Base-by-base conservation (phyloP, 2,888 invertebrate species). In the Melieria omissa region DNA sequence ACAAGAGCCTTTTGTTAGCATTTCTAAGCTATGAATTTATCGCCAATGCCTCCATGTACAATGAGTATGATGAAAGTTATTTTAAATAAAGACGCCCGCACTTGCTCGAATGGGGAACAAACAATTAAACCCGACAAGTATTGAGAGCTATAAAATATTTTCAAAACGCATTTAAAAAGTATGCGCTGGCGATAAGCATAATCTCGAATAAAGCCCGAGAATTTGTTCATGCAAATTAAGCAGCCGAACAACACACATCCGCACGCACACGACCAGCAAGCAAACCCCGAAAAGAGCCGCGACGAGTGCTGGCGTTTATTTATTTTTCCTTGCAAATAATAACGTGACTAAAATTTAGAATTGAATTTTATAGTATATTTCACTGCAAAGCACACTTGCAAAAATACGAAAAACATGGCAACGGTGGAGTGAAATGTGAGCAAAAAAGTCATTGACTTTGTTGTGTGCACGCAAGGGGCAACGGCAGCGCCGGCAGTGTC, bases 281-380 rank as follows among this genome's bases (percentile, higher is more conserved):
- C 61, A 2, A 29, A 29, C 29, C 29, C 29, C 29, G 29, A 29
- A 29, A 29, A 29, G 29, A 29, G 29, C 29, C 29, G 29, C 29
- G 29, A 29, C 29, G 29, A 29, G 29, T 29, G 29, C 29, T 29
- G 29, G 29, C 29, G 29, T 29, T 29, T 29, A 29, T 61, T 61
- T 61, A 44, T 12, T 61, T 61, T 61, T 61, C 61, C 44, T 61
- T 61, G 61, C 44, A 12, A 42, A 52, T 58, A 60, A 61, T 70
- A 74, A 74, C 76, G 76, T 76, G 76, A 76, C 74, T 73, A 63
- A 73, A 76, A 73, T 75, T 73, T 73, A 73, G 74, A 76, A 74
- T 73, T 54, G 60, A 29, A 58, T 73, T 74, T 61, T 69, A 54
- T 29, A 29, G 29, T 29, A 29, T 49, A 14, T 57, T 57, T 14